These are phyloP conservation scores for Athetis lepigone DNA, from an alignment of 2,888 invertebrate genomes.

Conservation along the genomic window DNA sequence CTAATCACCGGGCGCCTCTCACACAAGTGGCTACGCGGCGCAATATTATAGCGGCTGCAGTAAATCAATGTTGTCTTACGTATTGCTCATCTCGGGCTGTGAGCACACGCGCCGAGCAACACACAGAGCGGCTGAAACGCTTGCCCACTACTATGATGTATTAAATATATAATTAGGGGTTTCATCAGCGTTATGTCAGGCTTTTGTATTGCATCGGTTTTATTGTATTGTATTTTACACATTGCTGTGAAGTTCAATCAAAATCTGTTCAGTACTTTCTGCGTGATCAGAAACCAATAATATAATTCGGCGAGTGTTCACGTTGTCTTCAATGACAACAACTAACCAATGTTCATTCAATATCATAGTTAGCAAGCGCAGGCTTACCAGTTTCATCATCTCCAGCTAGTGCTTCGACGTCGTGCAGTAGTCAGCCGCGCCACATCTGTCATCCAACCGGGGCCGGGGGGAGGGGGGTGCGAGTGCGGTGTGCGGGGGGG, in stretches of 20 bases:
- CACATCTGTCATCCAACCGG: constrained; percentile 50
- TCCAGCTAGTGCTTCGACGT: constrained; percentile 42
- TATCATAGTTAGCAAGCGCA: background rate
- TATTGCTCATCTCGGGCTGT: constrained; percentile 68
- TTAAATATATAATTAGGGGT: too few species aligned
- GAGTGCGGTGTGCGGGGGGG: constrained; percentile 11
- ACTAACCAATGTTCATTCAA: background rate
- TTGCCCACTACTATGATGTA: too few species aligned
- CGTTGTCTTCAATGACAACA: background rate
- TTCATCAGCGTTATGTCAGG: too few species aligned
- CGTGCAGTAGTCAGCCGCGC: constrained; percentile 27
- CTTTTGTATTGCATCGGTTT: too few species aligned
- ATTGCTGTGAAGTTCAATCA: too few species aligned
- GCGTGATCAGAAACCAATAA: too few species aligned
- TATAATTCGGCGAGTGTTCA: too few species aligned
- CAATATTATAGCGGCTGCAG: constrained; percentile 47
- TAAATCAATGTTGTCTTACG: constrained; percentile 74
- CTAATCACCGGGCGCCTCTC: constrained; percentile 7
- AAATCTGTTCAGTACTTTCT: too few species aligned
- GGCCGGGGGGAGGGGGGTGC: background rate
- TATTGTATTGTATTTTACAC: too few species aligned
- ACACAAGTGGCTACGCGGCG: background rate
- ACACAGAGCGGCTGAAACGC: constrained; percentile 32
- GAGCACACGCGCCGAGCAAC: constrained; percentile 60
- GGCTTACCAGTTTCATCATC: constrained; percentile 43